These are phyloP conservation scores for Austrolebias charrua DNA, from an alignment of 2,797 vertebrate species.

Conservation along the genomic window DNA sequence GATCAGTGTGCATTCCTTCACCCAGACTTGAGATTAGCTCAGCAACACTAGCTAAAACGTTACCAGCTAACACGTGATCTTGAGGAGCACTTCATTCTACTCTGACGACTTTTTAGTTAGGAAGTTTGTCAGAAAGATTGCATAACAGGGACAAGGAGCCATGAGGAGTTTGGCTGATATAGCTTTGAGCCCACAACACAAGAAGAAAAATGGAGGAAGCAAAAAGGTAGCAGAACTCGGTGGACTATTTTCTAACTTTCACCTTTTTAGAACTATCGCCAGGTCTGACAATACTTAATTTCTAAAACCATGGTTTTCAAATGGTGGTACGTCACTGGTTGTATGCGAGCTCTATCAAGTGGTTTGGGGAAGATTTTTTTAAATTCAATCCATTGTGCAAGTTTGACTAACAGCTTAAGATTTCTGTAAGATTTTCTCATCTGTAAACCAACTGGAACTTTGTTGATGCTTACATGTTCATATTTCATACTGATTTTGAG, in stretches of 20 bases:
- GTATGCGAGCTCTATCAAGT: not conserved
- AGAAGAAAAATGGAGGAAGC: not conserved
- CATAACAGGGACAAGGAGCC: not conserved
- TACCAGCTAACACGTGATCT: conserved; percentile 32
- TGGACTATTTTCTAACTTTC: not conserved
- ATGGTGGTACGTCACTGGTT: not conserved
- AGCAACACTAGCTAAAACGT: conserved; percentile 25
- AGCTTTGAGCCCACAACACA: not conserved
- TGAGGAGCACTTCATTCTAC: not conserved
- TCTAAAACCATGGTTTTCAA: not conserved
- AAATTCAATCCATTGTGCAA: not conserved
- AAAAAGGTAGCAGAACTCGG: not conserved
- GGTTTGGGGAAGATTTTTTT: not conserved
- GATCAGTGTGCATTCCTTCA: conserved; percentile 35
- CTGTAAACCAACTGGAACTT: not conserved
- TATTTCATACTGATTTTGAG: too few relatives aligned
- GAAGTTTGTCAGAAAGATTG: conserved; percentile 4
- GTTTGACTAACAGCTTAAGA: not conserved
- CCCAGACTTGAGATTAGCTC: conserved; percentile 39
- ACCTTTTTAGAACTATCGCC: not conserved
- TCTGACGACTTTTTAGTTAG: not conserved
- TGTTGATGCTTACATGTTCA: too few relatives aligned
- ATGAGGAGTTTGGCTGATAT: not conserved
- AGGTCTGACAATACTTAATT: not conserved
- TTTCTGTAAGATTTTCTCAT: not conserved